Percentiles rank a stretch among this genome's conserved stretches.
phyloP scores from a whole-genome alignment of 2,113 vertebrate species.

The Todiramphus saurophagus region DNA sequence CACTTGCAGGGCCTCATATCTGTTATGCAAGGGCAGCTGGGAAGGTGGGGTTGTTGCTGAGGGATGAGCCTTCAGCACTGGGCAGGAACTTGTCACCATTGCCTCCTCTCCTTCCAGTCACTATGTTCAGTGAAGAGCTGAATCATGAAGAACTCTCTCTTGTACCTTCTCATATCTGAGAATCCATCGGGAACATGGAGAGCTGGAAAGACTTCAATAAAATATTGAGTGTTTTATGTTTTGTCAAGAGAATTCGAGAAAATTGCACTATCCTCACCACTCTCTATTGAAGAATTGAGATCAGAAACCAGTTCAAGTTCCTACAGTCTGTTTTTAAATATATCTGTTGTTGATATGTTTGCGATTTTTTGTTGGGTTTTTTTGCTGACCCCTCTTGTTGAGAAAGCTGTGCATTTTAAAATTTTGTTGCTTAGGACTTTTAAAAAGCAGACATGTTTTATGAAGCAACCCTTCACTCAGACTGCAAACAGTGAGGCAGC shows the following conservation, averaged over 20 bases:
- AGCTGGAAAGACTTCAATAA: background rate
- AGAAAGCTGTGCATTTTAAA: background rate
- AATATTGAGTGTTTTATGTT: background rate
- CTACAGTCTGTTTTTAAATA: background rate
- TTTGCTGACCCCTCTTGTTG: background rate
- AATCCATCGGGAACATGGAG: background rate
- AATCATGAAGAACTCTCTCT: background rate
- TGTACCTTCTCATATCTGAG: background rate
- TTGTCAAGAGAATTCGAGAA: background rate
- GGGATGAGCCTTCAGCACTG: no score
- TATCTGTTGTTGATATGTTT: background rate
- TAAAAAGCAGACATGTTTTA: background rate
- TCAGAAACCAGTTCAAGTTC: background rate
- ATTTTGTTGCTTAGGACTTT: background rate
- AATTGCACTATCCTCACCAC: background rate
- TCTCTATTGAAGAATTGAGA: background rate
- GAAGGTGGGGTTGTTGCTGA: no score
- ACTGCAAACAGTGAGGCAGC: no score
- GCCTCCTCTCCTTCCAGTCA: no score
- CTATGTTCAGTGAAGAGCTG: no score
- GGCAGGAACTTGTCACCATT: no score
- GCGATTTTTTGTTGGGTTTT: background rate
- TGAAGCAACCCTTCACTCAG: background rate
- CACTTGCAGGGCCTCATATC: no score
- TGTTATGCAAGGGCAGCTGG: no score